These are phyloP conservation scores for Muscicapa adusta DNA, from an alignment of 2,113 vertebrate genomes.

Conservation along the genomic window DNA sequence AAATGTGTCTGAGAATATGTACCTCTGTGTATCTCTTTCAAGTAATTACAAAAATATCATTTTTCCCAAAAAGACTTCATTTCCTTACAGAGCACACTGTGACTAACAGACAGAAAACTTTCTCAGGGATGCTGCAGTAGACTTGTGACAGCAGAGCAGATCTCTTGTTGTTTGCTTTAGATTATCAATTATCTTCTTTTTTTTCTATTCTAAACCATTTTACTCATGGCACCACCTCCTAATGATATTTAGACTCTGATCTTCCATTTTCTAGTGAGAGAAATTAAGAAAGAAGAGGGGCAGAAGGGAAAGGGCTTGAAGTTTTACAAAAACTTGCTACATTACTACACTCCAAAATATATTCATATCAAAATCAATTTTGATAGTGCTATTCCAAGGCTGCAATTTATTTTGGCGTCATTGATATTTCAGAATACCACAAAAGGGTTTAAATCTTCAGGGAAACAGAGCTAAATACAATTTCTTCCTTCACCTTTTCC, in stretches of 20 bases:
- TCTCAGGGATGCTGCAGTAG: not conserved
- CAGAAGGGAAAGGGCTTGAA: not conserved
- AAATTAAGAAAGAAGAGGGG: not conserved
- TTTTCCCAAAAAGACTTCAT: not conserved
- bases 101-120: not conserved
- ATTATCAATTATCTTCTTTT: not conserved
- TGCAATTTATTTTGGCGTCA: not conserved
- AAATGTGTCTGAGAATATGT: not conserved
- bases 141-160: not conserved
- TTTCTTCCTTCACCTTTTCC: not conserved
- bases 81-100: not conserved
- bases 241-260: not conserved
- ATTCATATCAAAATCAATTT: not conserved
- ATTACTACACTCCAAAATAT: not conserved
- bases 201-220: not conserved
- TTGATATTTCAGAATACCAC: not conserved
- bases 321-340: not conserved
- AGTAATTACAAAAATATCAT: not conserved
- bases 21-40: not conserved
- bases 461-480: not conserved
- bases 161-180: not conserved
- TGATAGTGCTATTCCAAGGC: not conserved
- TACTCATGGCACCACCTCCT: not conserved
- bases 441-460: not conserved
- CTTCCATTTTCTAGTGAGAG: not conserved